Evolutionary conservation across 2,888 invertebrate species (phyloP).

Genomic region (Ecdyonurus torrentis): DNA sequence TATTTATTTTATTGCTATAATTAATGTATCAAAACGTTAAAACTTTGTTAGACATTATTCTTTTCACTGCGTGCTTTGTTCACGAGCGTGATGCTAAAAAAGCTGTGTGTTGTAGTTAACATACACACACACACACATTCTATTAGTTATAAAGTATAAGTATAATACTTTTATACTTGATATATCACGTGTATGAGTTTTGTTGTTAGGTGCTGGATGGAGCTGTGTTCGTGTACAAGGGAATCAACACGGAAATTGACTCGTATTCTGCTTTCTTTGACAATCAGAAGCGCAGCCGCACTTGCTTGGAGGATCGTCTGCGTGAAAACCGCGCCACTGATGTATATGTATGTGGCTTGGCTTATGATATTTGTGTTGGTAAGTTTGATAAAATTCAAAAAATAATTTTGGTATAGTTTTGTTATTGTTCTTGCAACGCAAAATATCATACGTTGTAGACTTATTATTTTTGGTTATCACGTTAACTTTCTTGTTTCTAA

Average conservation of each 20-base stretch:
- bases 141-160: too few relatives aligned
- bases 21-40: too few relatives aligned
- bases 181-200: background rate
- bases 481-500: too few relatives aligned
- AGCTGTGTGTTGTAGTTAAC: background rate
- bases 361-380: conserved; percentile 91
- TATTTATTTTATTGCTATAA: too few relatives aligned
- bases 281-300: conserved; percentile 80
- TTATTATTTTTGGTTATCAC: too few relatives aligned
- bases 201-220: conserved; percentile 44
- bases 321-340: conserved; percentile 68
- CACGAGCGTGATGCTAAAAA: too few relatives aligned
- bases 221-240: conserved; percentile 72
- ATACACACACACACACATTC: background rate
- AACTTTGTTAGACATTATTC: too few relatives aligned
- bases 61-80: too few relatives aligned
- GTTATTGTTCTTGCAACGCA: too few relatives aligned
- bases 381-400: too few relatives aligned
- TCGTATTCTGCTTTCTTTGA: conserved; percentile 98
- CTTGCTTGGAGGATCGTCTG: conserved; percentile 65
- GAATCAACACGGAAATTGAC: conserved; percentile 87
- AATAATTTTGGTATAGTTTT: too few relatives aligned
- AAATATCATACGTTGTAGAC: too few relatives aligned
- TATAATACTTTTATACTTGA: background rate
- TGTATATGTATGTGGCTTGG: conserved; percentile 86